A percentile compares a stretch with the other conserved stretches of the same genome.
Conservation (phyloP, 2,113 vertebrate genomes). For the Nothoprocta perdicaria region DNA sequence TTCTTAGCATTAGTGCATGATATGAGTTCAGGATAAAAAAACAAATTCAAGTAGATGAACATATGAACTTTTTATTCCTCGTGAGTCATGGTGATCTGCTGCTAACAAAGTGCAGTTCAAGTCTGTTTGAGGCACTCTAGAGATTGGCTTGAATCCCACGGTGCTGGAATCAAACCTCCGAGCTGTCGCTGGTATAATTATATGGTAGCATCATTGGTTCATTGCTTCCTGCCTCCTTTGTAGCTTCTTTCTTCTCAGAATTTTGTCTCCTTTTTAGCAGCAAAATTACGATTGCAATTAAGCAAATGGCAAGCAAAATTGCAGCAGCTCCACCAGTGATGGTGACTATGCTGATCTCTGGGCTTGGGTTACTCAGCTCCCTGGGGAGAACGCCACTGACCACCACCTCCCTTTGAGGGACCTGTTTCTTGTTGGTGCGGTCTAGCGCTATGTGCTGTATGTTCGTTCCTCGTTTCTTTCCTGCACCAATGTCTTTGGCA, state of each 20-base stretch:
- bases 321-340: constrained; percentile 78
- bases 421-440: constrained; percentile 69
- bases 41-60: constrained; percentile 70
- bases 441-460: constrained; percentile 91
- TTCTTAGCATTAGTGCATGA: constrained; percentile 40
- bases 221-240: constrained; percentile 72
- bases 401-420: constrained; percentile 58
- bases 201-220: constrained; percentile 80
- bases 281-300: constrained; percentile 70
- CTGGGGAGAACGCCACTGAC: constrained; percentile 73
- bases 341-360: constrained; percentile 71
- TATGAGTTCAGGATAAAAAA: constrained; percentile 5
- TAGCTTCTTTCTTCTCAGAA: constrained; percentile 69
- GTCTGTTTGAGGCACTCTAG: constrained; percentile 77
- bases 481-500: constrained; percentile 82
- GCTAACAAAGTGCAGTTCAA: constrained; percentile 44
- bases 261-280: constrained; percentile 74
- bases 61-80: background rate
- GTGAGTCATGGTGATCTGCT: background rate
- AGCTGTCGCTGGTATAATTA: constrained; percentile 81
- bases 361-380: constrained; percentile 70
- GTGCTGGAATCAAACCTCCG: constrained; percentile 86
- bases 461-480: constrained; percentile 89
- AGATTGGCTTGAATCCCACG: background rate
- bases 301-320: constrained; percentile 79